phyloP scores from a whole-genome alignment of 1,140 invertebrate genomes.

The Pogonomyrmex barbatus region DNA sequence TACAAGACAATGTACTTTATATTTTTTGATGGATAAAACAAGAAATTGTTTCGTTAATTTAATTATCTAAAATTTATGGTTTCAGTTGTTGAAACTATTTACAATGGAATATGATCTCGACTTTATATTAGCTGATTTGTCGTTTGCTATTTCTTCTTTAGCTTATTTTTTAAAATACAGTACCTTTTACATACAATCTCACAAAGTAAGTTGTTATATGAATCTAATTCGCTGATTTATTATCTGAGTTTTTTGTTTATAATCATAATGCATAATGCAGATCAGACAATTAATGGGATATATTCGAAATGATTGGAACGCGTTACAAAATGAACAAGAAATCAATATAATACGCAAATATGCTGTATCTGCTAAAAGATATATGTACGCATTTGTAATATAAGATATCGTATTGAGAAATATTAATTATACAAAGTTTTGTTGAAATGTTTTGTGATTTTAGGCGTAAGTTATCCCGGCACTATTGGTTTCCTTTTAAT shows the following conservation, averaged over 20 bases:
- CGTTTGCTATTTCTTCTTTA: neutral
- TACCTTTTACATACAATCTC: constrained; percentile 34
- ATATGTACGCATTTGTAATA: constrained; percentile 8
- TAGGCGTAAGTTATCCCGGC: neutral
- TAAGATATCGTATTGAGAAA: constrained; percentile 15
- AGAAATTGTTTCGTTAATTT: neutral
- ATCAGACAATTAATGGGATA: constrained; percentile 48
- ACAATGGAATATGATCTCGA: constrained; percentile 33
- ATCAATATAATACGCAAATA: constrained; percentile 40
- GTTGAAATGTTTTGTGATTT: constrained; percentile 6
- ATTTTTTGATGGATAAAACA: neutral
- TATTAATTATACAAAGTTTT: neutral
- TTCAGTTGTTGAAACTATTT: constrained; percentile 48
- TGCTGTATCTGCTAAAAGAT: neutral
- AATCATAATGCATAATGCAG: neutral
- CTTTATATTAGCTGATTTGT: constrained; percentile 9
- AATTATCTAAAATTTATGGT: neutral
- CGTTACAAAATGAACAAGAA: constrained; percentile 20
- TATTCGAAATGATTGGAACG: constrained; percentile 42
- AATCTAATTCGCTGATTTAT: neutral
- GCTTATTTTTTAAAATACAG: constrained; percentile 41
- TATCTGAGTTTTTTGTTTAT: neutral
- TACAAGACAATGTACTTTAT: neutral
- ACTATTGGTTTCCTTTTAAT: neutral
- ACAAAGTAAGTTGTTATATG: constrained; percentile 8